A percentile compares a stretch with the other conserved stretches of the same genome.
Evolutionary conservation across 2,888 invertebrate genomes (phyloP).

Genomic region (Parnassius orleans): DNA sequence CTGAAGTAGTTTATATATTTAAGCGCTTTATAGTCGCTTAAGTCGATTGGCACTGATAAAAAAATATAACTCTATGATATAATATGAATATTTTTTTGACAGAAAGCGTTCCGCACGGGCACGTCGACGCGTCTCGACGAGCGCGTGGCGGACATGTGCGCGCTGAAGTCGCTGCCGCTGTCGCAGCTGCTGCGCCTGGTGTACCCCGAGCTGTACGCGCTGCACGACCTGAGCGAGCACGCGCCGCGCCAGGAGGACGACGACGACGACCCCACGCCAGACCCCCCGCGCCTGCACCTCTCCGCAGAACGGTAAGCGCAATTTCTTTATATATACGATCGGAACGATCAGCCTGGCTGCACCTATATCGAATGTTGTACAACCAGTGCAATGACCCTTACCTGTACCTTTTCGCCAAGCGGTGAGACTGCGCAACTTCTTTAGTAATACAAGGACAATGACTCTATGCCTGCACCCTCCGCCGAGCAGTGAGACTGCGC

Average conservation of each 20-base stretch:
- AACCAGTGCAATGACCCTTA: too few species aligned
- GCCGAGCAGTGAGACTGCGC: constrained; percentile 82
- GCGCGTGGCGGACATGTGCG: constrained; percentile 95
- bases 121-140: constrained; percentile 95
- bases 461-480: too few species aligned
- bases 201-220: constrained; percentile 95
- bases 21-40: too few species aligned
- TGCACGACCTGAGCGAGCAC: constrained; percentile 83
- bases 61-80: too few species aligned
- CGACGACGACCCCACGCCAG: constrained; percentile 56
- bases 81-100: constrained; percentile 25
- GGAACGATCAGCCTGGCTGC: too few species aligned
- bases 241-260: constrained; percentile 53
- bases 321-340: too few species aligned
- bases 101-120: constrained; percentile 94
- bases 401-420: constrained; percentile 89
- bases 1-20: too few species aligned
- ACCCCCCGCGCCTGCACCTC: constrained; percentile 91
- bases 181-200: constrained; percentile 89
- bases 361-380: too few species aligned
- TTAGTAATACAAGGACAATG: too few species aligned
- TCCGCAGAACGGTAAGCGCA: constrained; percentile 85
- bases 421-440: too few species aligned
- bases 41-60: too few species aligned
- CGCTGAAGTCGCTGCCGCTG: constrained; percentile 94